Evolutionary conservation across 2,888 invertebrate genomes (phyloP).

Genomic region (Dryadula phaetusa): DNA sequence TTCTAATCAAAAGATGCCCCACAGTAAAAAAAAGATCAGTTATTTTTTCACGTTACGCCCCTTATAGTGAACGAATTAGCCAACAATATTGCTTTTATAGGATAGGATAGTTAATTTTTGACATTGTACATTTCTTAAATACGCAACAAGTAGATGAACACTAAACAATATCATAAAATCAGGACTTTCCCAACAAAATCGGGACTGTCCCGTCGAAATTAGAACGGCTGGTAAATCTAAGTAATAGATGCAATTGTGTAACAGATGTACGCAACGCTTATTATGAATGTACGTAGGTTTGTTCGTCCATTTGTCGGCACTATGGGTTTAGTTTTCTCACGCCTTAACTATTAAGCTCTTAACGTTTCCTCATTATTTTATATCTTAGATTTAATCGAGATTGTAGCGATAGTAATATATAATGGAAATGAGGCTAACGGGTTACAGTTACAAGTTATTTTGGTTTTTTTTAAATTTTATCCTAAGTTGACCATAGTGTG

Average conservation of each 20-base stretch:
- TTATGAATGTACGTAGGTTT: conserved; percentile 6
- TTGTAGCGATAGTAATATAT: neutral
- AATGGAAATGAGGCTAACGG: neutral
- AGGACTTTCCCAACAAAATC: too few species aligned
- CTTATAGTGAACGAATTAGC: too few species aligned
- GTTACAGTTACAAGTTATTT: neutral
- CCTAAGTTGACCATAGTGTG: too few species aligned
- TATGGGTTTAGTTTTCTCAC: neutral
- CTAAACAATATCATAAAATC: too few species aligned
- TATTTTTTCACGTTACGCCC: too few species aligned
- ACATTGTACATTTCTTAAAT: too few species aligned
- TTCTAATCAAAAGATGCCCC: too few species aligned
- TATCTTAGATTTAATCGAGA: conserved; percentile 9
- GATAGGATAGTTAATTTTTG: too few species aligned
- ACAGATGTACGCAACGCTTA: neutral
- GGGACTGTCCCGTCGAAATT: neutral
- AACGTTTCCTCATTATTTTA: conserved; percentile 5
- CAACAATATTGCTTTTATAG: too few species aligned
- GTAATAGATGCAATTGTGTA: neutral
- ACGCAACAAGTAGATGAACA: too few species aligned
- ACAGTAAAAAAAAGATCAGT: too few species aligned
- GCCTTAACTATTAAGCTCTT: conserved; percentile 9
- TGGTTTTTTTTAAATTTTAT: neutral
- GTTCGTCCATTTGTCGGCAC: conserved; percentile 14
- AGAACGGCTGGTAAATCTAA: neutral